Base-by-base conservation (phyloP, 2,113 vertebrate genomes). In the Pluvialis apricaria region DNA sequence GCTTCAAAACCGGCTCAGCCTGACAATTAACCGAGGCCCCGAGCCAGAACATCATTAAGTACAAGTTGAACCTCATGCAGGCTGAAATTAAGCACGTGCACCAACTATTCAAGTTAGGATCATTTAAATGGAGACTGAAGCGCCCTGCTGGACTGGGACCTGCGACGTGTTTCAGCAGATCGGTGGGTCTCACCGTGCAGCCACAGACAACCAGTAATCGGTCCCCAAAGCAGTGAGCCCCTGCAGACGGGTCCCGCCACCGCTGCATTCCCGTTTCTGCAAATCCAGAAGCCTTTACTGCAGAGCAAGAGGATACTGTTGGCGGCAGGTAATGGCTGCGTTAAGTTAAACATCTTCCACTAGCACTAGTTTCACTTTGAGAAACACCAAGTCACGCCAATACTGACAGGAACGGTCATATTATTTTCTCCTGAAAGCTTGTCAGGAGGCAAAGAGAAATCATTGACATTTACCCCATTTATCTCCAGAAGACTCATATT, bases 181-280 rank as follows among this genome's bases (percentile, higher is more conserved):
- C 1, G 6, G 4, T 36, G 60, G 24, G 31, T 54, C 26, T 44
- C 76, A 13, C 0, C 0, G 4, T 0, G 15, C 44, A 82, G 62
- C 83, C 60, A 78, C 25, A 19, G 69, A 25, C 32, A 86, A 31
- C 12, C 69, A 32, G 15, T 11, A 11, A 47, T 31, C 70, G 45
- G 86, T 25, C 32, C 78, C 17, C 19, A 40, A 52, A 61, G 2
- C 55, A 57, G n/a, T 2, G 40, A n/a, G 25, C 5, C 15, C 32
- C 32, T 24, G 36, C 60, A 29, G n/a, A 26, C 0, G 0, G 31
- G n/a, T 62, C 31, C 21, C 5, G 1, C 36, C 54, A 16, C 58
- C 11, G 32, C 0, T 0, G 4, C 5, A 18, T 8, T 9, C 11
- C 11, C 2, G 0, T 4, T 76, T 34, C 78, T 66, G 38, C 31